Conservation (phyloP, 2,113 vertebrate species). For the Cyprinodon tularosa region DNA sequence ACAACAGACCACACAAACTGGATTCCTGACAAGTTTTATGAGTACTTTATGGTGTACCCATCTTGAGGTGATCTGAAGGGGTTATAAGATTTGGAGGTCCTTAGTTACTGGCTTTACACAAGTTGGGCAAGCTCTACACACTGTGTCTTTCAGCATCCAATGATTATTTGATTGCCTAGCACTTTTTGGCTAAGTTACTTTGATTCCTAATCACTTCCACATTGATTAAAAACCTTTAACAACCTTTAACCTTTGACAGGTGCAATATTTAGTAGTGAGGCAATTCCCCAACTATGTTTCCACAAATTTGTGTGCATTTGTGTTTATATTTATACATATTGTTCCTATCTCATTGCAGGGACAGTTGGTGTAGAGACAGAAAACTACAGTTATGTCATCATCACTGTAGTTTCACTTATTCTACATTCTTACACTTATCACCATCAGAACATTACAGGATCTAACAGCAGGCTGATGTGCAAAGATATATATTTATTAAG, state of each 20-base stretch:
- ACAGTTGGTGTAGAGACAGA: background rate
- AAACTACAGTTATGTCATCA: background rate
- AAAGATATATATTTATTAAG: background rate
- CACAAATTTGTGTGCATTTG: background rate
- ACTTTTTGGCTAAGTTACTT: background rate
- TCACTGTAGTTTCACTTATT: too few relatives aligned
- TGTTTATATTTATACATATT: background rate
- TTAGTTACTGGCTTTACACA: background rate
- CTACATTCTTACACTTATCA: too few relatives aligned
- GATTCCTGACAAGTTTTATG: too few relatives aligned
- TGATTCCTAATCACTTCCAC: background rate
- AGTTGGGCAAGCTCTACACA: background rate
- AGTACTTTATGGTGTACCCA: too few relatives aligned
- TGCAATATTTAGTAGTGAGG: background rate
- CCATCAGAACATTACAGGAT: too few relatives aligned
- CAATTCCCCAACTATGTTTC: background rate
- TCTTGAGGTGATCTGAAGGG: background rate
- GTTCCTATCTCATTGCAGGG: background rate
- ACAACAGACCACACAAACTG: too few relatives aligned
- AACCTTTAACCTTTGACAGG: background rate
- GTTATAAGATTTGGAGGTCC: background rate
- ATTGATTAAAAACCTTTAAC: background rate
- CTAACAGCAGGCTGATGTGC: background rate
- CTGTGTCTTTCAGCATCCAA: background rate
- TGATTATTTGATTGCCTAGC: background rate